Conservation (phyloP, 1,140 invertebrate genomes). For the Trachymyrmex septentrionalis region DNA sequence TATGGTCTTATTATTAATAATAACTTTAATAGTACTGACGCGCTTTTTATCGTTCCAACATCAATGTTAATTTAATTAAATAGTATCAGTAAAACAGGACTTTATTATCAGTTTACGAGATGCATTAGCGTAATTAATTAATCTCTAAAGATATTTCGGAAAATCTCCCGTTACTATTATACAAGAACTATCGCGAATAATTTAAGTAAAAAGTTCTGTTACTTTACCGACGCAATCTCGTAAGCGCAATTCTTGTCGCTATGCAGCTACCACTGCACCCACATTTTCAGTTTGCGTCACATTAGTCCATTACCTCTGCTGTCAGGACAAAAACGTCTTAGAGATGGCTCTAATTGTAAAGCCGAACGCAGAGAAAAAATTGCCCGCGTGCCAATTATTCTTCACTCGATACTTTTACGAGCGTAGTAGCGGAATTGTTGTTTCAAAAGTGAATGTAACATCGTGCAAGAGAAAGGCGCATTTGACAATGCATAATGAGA, state of each 20-base stretch:
- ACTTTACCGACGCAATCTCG: background rate
- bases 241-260: background rate
- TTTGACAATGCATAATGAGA: conserved; percentile 27
- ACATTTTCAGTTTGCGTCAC: conserved; percentile 50
- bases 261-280: background rate
- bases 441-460: conserved; percentile 17
- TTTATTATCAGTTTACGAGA: background rate
- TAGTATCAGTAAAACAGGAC: background rate
- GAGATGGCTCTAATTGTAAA: conserved; percentile 50
- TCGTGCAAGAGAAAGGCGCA: conserved; percentile 32
- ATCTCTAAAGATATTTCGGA: background rate
- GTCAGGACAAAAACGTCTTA: conserved; percentile 31
- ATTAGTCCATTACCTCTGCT: conserved; percentile 31
- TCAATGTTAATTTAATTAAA: conserved; percentile 44
- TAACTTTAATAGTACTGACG: background rate
- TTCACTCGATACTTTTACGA: conserved; percentile 43
- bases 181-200: background rate
- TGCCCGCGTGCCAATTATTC: conserved; percentile 39
- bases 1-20: background rate
- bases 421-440: conserved; percentile 16
- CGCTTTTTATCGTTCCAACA: conserved; percentile 3
- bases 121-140: conserved; percentile 48
- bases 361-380: conserved; percentile 27
- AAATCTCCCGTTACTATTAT: conserved; percentile 11
- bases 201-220: background rate